These are phyloP conservation scores for Megaleporinus macrocephalus DNA, from an alignment of 2,113 vertebrate genomes.

Conservation along the genomic window DNA sequence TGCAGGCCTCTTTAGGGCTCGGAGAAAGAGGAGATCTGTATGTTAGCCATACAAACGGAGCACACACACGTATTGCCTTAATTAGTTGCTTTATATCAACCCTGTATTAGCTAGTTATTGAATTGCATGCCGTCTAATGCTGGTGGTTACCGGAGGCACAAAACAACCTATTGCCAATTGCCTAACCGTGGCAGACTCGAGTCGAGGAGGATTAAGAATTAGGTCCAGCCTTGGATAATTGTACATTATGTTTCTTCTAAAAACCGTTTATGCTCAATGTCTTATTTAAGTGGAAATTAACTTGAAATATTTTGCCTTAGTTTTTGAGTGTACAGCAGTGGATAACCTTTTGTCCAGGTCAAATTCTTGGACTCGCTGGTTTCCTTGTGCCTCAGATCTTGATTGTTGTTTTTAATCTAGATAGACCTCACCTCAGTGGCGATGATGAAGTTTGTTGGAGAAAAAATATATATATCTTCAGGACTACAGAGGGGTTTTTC, in stretches of 20 bases:
- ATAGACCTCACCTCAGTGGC: slow-evolving; percentile 44
- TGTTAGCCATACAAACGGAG: slow-evolving; percentile 61
- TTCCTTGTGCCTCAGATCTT: slow-evolving; percentile 61
- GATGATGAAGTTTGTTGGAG: slow-evolving; percentile 38
- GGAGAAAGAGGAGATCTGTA: slow-evolving; percentile 39
- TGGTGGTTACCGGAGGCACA: slow-evolving; percentile 40
- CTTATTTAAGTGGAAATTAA: slow-evolving; percentile 56
- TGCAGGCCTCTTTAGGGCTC: slow-evolving; percentile 46
- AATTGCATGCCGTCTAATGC: slow-evolving; percentile 49
- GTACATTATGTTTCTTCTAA: slow-evolving; percentile 4
- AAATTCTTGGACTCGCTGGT: slow-evolving; percentile 44
- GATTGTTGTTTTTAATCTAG: slow-evolving; percentile 52
- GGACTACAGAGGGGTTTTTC: slow-evolving; percentile 44
- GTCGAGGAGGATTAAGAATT: slow-evolving; percentile 29
- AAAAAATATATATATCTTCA: slow-evolving; percentile 38
- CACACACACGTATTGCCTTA: slow-evolving; percentile 62
- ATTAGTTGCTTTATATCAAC: slow-evolving; percentile 56
- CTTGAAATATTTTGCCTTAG: slow-evolving; percentile 62
- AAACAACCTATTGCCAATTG: slow-evolving; percentile 21
- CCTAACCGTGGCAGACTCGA: slow-evolving; percentile 26
- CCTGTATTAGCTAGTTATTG: slow-evolving; percentile 42
- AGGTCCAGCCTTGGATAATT: slow-evolving; percentile 33
- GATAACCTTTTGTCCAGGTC: slow-evolving; percentile 46
- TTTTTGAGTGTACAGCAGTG: slow-evolving; percentile 44
- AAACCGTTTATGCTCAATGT: slow-evolving; percentile 29